These are phyloP conservation scores for Festucalex cinctus DNA, from an alignment of 2,113 vertebrate genomes.

Conservation along the genomic window DNA sequence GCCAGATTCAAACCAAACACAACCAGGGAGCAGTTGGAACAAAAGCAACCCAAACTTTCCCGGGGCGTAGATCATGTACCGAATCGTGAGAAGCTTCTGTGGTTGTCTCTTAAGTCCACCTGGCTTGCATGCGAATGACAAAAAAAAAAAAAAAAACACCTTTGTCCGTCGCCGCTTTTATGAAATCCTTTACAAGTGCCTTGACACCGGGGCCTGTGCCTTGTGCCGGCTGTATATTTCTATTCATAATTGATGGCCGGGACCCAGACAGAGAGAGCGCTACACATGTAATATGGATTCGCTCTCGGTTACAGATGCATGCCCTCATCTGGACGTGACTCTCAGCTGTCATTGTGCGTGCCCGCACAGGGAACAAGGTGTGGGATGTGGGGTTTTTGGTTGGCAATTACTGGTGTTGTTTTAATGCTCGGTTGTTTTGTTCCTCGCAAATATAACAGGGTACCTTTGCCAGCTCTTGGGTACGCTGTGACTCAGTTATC, in stretches of 20 bases:
- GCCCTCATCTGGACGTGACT: slow-evolving; percentile 65
- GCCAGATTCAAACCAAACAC: slow-evolving; percentile 26
- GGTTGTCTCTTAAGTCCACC: slow-evolving; percentile 61
- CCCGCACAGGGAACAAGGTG: slow-evolving; percentile 24
- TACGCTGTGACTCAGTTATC: slow-evolving; percentile 7
- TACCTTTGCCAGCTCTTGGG: slow-evolving; percentile 29
- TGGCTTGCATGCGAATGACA: slow-evolving; percentile 75
- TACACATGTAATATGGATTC: slow-evolving; percentile 88
- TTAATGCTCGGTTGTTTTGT: not conserved
- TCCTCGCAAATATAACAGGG: not conserved
- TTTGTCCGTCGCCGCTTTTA: slow-evolving; percentile 78
- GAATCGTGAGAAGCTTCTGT: slow-evolving; percentile 46
- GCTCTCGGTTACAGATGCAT: slow-evolving; percentile 72
- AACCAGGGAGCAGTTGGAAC: slow-evolving; percentile 44
- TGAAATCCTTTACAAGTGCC: slow-evolving; percentile 80
- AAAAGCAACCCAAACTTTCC: slow-evolving; percentile 50
- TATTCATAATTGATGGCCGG: slow-evolving; percentile 94
- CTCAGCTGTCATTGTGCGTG: slow-evolving; percentile 62
- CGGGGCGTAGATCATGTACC: slow-evolving; percentile 44
- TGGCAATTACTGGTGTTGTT: slow-evolving; percentile 24
- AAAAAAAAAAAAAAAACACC: too few species aligned
- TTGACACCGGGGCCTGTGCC: slow-evolving; percentile 73
- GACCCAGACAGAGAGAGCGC: slow-evolving; percentile 82
- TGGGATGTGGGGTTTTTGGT: slow-evolving; percentile 22
- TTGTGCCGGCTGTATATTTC: slow-evolving; percentile 84